Base-by-base conservation (phyloP, 2,113 vertebrate species). In the Parotia lawesii region DNA sequence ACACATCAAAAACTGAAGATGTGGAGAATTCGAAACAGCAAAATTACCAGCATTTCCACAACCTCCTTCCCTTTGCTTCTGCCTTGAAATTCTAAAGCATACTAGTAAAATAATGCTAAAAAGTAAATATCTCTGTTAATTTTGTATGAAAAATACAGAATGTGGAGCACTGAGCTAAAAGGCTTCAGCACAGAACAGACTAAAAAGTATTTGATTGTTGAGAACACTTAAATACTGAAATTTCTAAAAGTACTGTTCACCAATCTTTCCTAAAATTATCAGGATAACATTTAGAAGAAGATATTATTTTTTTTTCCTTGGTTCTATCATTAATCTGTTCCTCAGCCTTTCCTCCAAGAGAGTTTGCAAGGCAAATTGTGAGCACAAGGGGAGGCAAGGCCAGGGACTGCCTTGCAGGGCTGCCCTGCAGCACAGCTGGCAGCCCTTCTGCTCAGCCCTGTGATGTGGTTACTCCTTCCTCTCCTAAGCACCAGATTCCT, bases 401-500 rank as follows among this genome's bases (percentile, higher is more conserved):
- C 54, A 40, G 54, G 70, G 81, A n/a, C 18, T 91, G 60, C 62
- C 31, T 93, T 47, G 62, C 74, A 89, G 82, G 58, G 47, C 58
- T 87, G 78, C 81, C 67, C 75, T 2, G 11, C 7, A 5, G 78
- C 83, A 81, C 93, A 93, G 87, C 87, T 97, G 96, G 95, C 90
- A 93, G 64, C 60, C 44, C 65, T 58, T 89, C 67, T 84, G 72
- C 90, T 95, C 56, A 3, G 23, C 70, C 58, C 79, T 97, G 71
- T 96, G 94, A 95, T 95, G 95, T 94, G 95, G 90, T 95, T 88
- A 53, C 60, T 84, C 93, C 94, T 95, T 96, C 94, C 94, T 93
- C 79, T 87, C 91, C 75, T 38, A 80, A 94, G 90, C 92, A 95
- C 69, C 93, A 92, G 75, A 95, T 94, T 92, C 91, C 90, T 94